A percentile compares a stretch with the other conserved stretches of the same genome.
Conservation (phyloP, 2,113 vertebrate genomes). For the Pachyramphus minor region DNA sequence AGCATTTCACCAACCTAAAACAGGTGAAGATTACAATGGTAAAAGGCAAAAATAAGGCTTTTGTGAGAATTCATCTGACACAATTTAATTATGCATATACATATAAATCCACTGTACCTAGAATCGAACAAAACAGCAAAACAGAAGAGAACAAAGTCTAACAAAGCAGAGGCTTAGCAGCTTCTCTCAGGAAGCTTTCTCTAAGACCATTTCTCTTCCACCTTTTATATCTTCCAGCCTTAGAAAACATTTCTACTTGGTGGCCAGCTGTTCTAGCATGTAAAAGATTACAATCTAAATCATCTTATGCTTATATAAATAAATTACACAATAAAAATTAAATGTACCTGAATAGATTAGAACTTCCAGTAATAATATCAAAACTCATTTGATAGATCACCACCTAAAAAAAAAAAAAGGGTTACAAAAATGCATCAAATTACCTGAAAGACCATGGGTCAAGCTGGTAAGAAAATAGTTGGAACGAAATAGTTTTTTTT, state of each 20-base stretch:
- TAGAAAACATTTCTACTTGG: not conserved
- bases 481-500: not conserved
- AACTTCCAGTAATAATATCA: not conserved
- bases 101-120: not conserved
- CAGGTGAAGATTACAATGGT: not conserved
- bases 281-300: not conserved
- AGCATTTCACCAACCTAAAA: not conserved
- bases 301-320: not conserved
- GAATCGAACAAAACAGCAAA: not conserved
- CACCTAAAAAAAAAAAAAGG: accelerated
- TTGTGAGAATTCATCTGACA: not conserved
- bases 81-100: not conserved
- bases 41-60: not conserved
- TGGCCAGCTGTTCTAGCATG: not conserved
- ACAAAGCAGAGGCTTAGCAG: not conserved
- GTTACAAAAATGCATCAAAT: not conserved
- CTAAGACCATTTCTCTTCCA: not conserved
- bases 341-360: not conserved
- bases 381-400: not conserved
- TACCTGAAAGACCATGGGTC: not conserved
- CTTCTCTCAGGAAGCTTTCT: not conserved
- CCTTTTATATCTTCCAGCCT: not conserved
- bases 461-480: not conserved
- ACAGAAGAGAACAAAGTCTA: not conserved
- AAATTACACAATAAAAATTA: not conserved